Evolutionary conservation across 2,113 vertebrate genomes (phyloP).

Genomic region (Ceratotherium simum): DNA sequence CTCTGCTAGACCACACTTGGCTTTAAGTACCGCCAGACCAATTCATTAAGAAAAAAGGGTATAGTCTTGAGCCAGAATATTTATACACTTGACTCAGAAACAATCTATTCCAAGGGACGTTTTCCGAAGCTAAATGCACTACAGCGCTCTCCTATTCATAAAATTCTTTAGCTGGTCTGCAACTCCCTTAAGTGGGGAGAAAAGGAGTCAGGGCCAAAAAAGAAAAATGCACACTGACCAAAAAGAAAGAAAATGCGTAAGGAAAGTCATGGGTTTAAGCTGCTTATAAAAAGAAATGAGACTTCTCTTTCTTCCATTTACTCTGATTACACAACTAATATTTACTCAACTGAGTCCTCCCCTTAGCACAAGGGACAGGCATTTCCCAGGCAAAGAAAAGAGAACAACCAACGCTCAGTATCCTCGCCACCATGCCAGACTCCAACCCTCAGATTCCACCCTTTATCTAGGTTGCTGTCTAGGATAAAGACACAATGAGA

Average conservation of each 20-base stretch:
- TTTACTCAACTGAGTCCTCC: background rate
- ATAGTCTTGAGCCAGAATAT: slow-evolving; percentile 66
- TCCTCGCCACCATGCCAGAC: background rate
- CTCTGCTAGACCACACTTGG: slow-evolving; percentile 76
- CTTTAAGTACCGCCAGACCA: slow-evolving; percentile 62
- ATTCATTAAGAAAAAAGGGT: slow-evolving; percentile 80
- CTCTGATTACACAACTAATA: slow-evolving; percentile 55
- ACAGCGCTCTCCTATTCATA: slow-evolving; percentile 54
- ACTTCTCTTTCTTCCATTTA: slow-evolving; percentile 44
- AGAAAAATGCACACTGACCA: background rate
- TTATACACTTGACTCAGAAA: slow-evolving; percentile 73
- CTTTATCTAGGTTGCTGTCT: background rate
- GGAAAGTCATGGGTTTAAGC: background rate
- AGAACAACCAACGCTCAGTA: background rate
- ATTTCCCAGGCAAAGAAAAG: slow-evolving; percentile 12
- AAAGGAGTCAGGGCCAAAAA: slow-evolving; percentile 9
- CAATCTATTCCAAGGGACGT: slow-evolving; percentile 67
- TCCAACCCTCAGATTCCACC: no score
- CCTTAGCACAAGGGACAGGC: background rate
- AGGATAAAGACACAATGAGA: background rate
- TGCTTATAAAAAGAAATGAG: background rate
- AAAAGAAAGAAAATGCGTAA: background rate
- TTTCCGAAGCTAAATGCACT: slow-evolving; percentile 69
- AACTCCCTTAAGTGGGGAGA: slow-evolving; percentile 48
- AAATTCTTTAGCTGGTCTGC: slow-evolving; percentile 42